Percentiles rank a stretch among this genome's conserved stretches.
phyloP scores from a whole-genome alignment of 2,888 invertebrate species.

The Tetragonisca angustula region DNA sequence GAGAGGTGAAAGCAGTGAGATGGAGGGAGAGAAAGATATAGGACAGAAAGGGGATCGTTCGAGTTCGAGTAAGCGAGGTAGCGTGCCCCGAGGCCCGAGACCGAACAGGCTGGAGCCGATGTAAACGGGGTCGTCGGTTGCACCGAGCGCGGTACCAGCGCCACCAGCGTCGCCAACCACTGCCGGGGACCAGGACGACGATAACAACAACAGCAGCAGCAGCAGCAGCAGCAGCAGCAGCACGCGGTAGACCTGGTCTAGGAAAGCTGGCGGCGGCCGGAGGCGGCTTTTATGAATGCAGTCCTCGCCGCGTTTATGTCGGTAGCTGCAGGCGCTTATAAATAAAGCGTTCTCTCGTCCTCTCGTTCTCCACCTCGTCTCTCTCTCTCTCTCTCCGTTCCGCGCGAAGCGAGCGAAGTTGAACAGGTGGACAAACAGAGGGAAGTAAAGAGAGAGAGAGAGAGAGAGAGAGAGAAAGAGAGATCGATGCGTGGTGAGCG shows the following conservation, averaged over 20 bases:
- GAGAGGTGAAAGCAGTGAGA: background rate
- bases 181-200: conserved; percentile 48
- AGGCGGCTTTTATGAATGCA: conserved; percentile 79
- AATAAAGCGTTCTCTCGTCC: conserved; percentile 74
- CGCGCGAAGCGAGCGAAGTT: conserved; percentile 13
- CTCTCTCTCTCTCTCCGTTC: background rate
- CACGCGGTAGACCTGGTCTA: conserved; percentile 53
- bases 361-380: background rate
- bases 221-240: conserved; percentile 38
- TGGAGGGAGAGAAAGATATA: conserved; percentile 8
- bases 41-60: conserved; percentile 64
- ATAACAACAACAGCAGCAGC: conserved; percentile 50
- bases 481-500: conserved; percentile 59
- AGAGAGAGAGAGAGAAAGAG: conserved; percentile 7
- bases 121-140: conserved; percentile 77
- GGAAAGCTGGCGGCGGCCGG: conserved; percentile 66
- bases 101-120: conserved; percentile 65
- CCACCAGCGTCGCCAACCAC: conserved; percentile 64
- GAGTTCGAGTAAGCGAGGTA: conserved; percentile 77
- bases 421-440: conserved; percentile 49
- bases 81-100: conserved; percentile 72
- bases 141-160: conserved; percentile 63
- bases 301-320: conserved; percentile 79
- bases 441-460: conserved; percentile 11
- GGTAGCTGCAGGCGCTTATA: conserved; percentile 80